A percentile compares a stretch with the other conserved stretches of the same genome.
phyloP scores from a whole-genome alignment of 2,888 invertebrate genomes.

The Eupithecia subfuscata region DNA sequence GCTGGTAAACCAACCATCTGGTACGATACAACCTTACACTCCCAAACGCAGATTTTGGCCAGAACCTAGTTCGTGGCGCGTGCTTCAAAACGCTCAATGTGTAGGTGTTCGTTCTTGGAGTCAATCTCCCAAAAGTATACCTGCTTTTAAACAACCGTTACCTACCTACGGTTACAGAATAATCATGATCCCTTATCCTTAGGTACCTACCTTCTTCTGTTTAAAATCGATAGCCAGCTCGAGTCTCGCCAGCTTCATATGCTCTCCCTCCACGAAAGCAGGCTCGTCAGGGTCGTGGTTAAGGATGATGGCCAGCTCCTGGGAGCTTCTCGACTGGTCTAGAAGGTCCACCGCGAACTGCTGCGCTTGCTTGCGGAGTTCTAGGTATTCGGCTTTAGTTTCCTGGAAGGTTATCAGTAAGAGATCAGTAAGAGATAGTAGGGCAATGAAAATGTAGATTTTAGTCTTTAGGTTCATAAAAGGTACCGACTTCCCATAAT shows the following conservation, averaged over 20 bases:
- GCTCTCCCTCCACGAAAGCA: slow-evolving; percentile 90
- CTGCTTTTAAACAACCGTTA: neutral
- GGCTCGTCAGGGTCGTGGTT: slow-evolving; percentile 93
- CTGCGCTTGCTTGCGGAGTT: slow-evolving; percentile 93
- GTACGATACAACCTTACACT: too few species aligned
- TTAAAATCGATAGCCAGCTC: slow-evolving; percentile 96
- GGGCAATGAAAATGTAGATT: neutral
- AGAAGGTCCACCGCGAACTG: slow-evolving; percentile 95
- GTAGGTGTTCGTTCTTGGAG: too few species aligned
- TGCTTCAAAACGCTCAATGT: too few species aligned
- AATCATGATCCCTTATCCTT: slow-evolving; percentile 9
- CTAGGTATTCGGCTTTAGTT: slow-evolving; percentile 95
- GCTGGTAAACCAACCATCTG: too few species aligned
- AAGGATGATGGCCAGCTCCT: slow-evolving; percentile 96
- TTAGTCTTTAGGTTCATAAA: neutral
- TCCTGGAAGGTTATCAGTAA: slow-evolving; percentile 86
- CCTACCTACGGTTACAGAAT: neutral
- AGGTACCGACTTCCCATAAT: too few species aligned
- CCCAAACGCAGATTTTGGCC: too few species aligned
- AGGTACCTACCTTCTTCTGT: slow-evolving; percentile 98
- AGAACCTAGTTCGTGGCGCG: too few species aligned
- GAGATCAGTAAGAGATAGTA: too few species aligned
- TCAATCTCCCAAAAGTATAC: too few species aligned
- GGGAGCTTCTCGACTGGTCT: slow-evolving; percentile 95
- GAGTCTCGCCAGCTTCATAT: slow-evolving; percentile 92